These are phyloP conservation scores for Scaptomyza montana DNA, from an alignment of 1,140 invertebrate species.

Conservation along the genomic window DNA sequence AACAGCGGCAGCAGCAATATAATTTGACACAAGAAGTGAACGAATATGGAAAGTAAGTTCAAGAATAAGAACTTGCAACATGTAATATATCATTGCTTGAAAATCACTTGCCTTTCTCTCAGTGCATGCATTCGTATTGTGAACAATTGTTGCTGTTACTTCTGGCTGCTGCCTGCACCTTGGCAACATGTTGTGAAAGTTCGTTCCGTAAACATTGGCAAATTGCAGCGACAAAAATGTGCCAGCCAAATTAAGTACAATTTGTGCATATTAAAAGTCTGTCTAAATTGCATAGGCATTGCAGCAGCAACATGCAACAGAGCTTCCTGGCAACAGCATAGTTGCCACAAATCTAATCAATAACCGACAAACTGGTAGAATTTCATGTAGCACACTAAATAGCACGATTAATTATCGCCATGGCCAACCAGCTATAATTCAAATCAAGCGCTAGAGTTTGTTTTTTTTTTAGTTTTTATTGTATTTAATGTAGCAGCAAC, in stretches of 20 bases:
- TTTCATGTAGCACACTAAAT: slow-evolving; percentile 81
- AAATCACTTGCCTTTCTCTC: neutral
- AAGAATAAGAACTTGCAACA: neutral
- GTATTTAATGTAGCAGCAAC: slow-evolving; percentile 41
- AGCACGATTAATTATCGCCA: slow-evolving; percentile 80
- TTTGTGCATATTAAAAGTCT: slow-evolving; percentile 78
- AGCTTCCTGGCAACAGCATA: slow-evolving; percentile 46
- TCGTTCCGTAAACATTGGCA: slow-evolving; percentile 34
- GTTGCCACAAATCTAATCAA: slow-evolving; percentile 75
- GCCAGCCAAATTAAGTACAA: slow-evolving; percentile 77
- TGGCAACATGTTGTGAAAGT: slow-evolving; percentile 77
- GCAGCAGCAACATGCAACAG: slow-evolving; percentile 40
- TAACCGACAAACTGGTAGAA: slow-evolving; percentile 81
- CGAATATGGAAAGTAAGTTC: slow-evolving; percentile 1
- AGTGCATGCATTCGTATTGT: slow-evolving; percentile 5
- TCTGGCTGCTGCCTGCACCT: slow-evolving; percentile 31
- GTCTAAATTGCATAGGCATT: slow-evolving; percentile 64
- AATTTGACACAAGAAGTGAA: slow-evolving; percentile 31
- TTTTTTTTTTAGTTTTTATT: slow-evolving; percentile 15
- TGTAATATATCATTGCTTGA: too few relatives aligned
- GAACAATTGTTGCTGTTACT: slow-evolving; percentile 26
- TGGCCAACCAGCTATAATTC: slow-evolving; percentile 74
- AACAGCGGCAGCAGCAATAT: slow-evolving; percentile 39
- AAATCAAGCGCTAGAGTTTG: slow-evolving; percentile 61
- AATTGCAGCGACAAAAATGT: slow-evolving; percentile 76